These are phyloP conservation scores for Yponomeuta malinellus DNA, from an alignment of 2,888 invertebrate species.

Conservation along the genomic window DNA sequence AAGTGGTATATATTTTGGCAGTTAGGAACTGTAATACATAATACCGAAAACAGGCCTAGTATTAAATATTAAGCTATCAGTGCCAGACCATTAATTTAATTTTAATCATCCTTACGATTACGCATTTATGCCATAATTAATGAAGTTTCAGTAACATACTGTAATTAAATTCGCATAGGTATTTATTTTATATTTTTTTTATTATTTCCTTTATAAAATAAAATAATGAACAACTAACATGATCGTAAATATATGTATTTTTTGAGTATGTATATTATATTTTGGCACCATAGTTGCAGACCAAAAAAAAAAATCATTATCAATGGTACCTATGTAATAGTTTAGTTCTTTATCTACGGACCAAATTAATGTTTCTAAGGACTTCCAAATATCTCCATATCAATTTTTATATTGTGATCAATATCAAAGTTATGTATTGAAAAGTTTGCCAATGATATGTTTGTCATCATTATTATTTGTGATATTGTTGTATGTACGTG, in stretches of 20 bases:
- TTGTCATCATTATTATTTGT: too few species aligned
- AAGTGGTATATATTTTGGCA: too few species aligned
- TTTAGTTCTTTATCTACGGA: neutral
- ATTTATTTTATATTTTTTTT: neutral
- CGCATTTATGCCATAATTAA: neutral
- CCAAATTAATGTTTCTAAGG: neutral
- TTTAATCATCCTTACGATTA: neutral
- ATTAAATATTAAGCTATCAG: neutral
- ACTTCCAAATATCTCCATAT: neutral
- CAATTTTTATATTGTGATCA: neutral
- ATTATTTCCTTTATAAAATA: neutral
- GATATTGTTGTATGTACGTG: too few species aligned
- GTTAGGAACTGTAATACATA: neutral
- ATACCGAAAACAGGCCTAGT: neutral
- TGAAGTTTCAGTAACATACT: too few species aligned
- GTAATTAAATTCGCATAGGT: too few species aligned
- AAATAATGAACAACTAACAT: too few species aligned
- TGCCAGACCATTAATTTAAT: neutral
- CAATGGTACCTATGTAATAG: neutral
- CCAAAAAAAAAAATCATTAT: too few species aligned
- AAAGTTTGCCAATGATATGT: neutral
- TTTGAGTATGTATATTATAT: too few species aligned
- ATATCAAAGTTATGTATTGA: neutral
- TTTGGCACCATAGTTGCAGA: too few species aligned
- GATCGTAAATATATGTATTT: neutral